phyloP scores from a whole-genome alignment of 2,797 vertebrate genomes.

The Alca torda region DNA sequence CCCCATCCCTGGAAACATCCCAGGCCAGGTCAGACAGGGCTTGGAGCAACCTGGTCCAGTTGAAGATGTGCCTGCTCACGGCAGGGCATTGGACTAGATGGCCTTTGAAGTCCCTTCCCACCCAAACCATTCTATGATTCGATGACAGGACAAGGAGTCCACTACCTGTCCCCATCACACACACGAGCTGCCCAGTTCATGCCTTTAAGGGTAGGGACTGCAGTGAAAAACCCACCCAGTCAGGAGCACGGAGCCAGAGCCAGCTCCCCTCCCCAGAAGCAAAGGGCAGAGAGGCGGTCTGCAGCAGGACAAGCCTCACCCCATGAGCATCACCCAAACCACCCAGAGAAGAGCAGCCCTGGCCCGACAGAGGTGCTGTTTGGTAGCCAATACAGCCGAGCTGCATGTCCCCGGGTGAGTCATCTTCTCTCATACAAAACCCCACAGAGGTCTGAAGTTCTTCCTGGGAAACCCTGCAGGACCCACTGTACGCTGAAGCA shows the following conservation, averaged over 20 bases:
- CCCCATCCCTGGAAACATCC: no score
- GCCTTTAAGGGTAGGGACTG: background rate
- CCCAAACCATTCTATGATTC: background rate
- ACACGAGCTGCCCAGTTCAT: background rate
- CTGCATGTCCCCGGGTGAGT: rapidly evolving
- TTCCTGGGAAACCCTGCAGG: background rate
- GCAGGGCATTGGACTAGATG: background rate
- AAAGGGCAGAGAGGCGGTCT: no score
- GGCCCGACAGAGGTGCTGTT: background rate
- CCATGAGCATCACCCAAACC: background rate
- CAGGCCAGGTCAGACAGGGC: no score
- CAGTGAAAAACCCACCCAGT: background rate
- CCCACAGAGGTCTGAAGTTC: background rate
- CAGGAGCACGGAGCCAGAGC: no score
- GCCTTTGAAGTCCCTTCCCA: background rate
- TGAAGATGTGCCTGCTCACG: no score
- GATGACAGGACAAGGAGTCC: background rate
- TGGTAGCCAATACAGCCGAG: background rate
- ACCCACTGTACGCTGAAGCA: background rate
- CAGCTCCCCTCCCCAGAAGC: background rate
- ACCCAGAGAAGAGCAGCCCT: background rate
- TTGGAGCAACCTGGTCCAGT: background rate
- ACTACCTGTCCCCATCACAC: rapidly evolving
- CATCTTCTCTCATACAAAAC: background rate
- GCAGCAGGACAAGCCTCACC: background rate